Evolutionary conservation across 2,797 vertebrate species (phyloP).

Genomic region (Takifugu rubripes): DNA sequence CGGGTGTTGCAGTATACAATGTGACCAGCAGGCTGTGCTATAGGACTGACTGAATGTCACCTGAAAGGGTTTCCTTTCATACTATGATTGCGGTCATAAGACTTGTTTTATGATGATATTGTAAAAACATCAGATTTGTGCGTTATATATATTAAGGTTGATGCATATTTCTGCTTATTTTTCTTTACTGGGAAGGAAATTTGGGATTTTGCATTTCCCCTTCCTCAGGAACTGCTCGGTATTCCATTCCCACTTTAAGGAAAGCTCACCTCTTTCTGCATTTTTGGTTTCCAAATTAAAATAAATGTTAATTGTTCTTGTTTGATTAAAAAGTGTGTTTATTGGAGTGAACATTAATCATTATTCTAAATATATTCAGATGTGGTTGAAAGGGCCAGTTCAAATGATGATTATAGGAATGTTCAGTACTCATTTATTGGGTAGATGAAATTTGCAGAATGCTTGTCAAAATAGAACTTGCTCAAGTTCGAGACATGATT

Average conservation of each 20-base stretch:
- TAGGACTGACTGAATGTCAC: conserved; percentile 63
- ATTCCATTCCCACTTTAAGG: conserved; percentile 45
- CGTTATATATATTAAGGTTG: conserved; percentile 41
- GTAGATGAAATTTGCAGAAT: too few relatives aligned
- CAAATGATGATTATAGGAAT: too few relatives aligned
- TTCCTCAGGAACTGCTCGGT: conserved; percentile 41
- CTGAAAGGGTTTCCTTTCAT: conserved; percentile 16
- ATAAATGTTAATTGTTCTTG: conserved; percentile 63
- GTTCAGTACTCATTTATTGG: too few relatives aligned
- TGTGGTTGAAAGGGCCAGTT: too few relatives aligned
- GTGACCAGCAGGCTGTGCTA: conserved; percentile 65
- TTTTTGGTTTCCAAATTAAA: conserved; percentile 51
- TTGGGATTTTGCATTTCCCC: conserved; percentile 16
- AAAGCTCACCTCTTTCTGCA: conserved; percentile 48
- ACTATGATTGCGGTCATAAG: conserved; percentile 31
- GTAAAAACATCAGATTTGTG: conserved; percentile 33
- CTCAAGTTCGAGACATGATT: too few relatives aligned
- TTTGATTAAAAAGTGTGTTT: conserved; percentile 32
- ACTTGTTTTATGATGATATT: conserved; percentile 46
- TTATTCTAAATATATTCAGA: too few relatives aligned
- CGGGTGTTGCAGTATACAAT: conserved; percentile 41
- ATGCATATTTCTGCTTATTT: conserved; percentile 33
- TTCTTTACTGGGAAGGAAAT: conserved; percentile 33
- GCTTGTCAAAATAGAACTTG: too few relatives aligned
- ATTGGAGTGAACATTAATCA: conserved; percentile 18